Conservation (phyloP, 1,140 invertebrate species). For the Brachionus rotundiformis region DNA sequence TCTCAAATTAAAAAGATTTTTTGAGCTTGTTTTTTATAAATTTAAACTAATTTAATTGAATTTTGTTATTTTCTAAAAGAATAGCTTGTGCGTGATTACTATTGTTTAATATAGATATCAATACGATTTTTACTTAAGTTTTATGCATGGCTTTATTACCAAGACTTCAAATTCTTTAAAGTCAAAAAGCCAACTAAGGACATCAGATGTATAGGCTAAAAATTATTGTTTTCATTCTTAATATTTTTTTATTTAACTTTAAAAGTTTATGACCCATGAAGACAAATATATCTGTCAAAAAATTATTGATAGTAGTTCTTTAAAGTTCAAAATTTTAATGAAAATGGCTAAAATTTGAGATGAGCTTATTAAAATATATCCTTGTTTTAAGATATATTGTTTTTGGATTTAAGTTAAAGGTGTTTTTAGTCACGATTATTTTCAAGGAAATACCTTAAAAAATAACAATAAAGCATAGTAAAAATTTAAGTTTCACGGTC, state of each 20-base stretch:
- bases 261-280: background rate
- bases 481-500: background rate
- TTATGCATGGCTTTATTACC: no score
- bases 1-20: background rate
- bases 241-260: background rate
- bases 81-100: no score
- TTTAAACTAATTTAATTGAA: no score
- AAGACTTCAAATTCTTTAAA: background rate
- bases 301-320: no score
- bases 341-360: background rate
- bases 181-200: no score
- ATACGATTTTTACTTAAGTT: no score
- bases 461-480: no score
- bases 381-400: background rate
- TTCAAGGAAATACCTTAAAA: background rate
- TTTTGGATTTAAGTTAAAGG: background rate
- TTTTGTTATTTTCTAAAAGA: background rate
- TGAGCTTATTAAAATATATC: background rate
- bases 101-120: no score
- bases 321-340: background rate
- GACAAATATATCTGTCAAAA: no score
- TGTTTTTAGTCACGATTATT: background rate
- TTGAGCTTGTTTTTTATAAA: no score
- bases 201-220: no score
- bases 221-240: no score